Percentiles rank a stretch among this genome's conserved stretches.
phyloP scores from a whole-genome alignment of 2,888 invertebrate species.

The Prenolepis imparis region DNA sequence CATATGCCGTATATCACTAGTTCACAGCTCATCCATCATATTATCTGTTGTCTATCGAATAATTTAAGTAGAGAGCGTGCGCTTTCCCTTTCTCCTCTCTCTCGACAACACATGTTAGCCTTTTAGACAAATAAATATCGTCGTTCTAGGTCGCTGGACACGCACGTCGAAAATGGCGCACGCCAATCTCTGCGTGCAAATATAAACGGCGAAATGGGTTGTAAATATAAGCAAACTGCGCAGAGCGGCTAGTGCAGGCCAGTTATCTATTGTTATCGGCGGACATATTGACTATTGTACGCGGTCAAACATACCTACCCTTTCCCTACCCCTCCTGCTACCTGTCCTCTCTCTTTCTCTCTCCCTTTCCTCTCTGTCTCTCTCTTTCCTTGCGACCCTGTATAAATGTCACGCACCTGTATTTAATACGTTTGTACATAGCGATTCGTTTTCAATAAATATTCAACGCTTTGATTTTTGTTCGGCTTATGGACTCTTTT shows the following conservation, averaged over 20 bases:
- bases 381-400: slow-evolving; percentile 63
- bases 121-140: slow-evolving; percentile 65
- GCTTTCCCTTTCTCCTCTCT: neutral
- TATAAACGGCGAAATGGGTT: slow-evolving; percentile 78
- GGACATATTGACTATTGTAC: slow-evolving; percentile 77
- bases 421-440: slow-evolving; percentile 84
- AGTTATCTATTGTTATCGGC: slow-evolving; percentile 81
- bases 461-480: slow-evolving; percentile 81
- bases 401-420: slow-evolving; percentile 82
- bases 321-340: neutral
- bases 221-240: slow-evolving; percentile 76
- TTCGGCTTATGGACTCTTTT: slow-evolving; percentile 26
- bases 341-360: slow-evolving; percentile 19
- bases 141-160: slow-evolving; percentile 38
- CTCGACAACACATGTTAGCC: slow-evolving; percentile 24
- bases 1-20: neutral
- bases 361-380: neutral
- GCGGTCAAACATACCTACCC: slow-evolving; percentile 57
- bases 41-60: slow-evolving; percentile 12
- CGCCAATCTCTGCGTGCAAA: slow-evolving; percentile 74
- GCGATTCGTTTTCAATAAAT: slow-evolving; percentile 83
- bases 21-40: slow-evolving; percentile 16
- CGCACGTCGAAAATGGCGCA: slow-evolving; percentile 42
- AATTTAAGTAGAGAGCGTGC: slow-evolving; percentile 32
- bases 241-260: slow-evolving; percentile 67